phyloP scores from a whole-genome alignment of 1,140 invertebrate genomes.

The Drosophila bifasciata region DNA sequence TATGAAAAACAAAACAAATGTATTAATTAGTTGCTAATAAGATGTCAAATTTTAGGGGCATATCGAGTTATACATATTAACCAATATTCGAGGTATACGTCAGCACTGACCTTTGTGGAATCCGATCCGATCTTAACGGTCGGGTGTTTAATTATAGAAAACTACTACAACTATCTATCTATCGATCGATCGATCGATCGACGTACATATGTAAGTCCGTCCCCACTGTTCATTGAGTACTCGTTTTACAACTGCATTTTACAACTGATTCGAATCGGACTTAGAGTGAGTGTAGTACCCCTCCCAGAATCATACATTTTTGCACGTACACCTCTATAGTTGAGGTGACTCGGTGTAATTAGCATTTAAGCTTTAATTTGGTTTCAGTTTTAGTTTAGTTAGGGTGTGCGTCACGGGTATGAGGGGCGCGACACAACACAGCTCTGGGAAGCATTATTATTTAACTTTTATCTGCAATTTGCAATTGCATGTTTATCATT shows the following conservation, averaged over 20 bases:
- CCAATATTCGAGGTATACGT: slow-evolving; percentile 44
- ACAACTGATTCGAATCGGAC: slow-evolving; percentile 33
- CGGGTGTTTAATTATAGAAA: slow-evolving; percentile 51
- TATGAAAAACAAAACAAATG: slow-evolving; percentile 6
- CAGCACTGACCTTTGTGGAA: slow-evolving; percentile 59
- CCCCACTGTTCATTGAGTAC: slow-evolving; percentile 56
- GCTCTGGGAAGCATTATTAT: slow-evolving; percentile 42
- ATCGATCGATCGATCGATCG: slow-evolving; percentile 18
- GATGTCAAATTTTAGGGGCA: slow-evolving; percentile 47
- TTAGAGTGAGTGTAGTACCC: background rate
- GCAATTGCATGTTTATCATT: slow-evolving; percentile 23
- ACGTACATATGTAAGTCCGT: slow-evolving; percentile 61
- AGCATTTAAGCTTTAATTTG: slow-evolving; percentile 52
- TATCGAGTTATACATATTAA: slow-evolving; percentile 47
- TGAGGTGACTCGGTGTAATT: slow-evolving; percentile 28
- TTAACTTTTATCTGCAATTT: slow-evolving; percentile 39
- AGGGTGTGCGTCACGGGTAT: slow-evolving; percentile 16
- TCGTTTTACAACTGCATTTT: slow-evolving; percentile 47
- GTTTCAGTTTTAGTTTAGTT: background rate
- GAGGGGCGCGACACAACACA: background rate
- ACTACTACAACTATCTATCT: too few species aligned
- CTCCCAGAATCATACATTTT: slow-evolving; percentile 50
- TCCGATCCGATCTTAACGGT: slow-evolving; percentile 37
- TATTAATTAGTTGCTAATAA: slow-evolving; percentile 62
- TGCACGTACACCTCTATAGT: slow-evolving; percentile 62